These are phyloP conservation scores for Trichacis sp. DNA, from an alignment of 2,888 invertebrate species.

Conservation along the genomic window DNA sequence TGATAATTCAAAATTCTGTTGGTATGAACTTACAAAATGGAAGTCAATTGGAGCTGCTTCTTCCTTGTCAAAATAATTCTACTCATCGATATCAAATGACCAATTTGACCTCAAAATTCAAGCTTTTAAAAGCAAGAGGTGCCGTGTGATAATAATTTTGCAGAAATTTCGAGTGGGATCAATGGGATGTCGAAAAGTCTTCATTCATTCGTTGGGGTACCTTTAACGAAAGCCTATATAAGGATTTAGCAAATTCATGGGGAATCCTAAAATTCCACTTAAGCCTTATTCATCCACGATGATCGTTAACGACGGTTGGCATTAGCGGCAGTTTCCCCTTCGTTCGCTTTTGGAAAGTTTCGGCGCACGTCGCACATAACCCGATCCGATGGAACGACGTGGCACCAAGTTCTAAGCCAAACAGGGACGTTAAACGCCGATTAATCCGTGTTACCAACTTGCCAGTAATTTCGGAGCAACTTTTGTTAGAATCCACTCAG, in stretches of 20 bases:
- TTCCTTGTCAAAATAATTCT: too few relatives aligned
- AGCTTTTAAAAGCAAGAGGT: too few relatives aligned
- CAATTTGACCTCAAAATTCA: too few relatives aligned
- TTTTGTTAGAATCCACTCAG: slow-evolving; percentile 35
- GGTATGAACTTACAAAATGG: too few relatives aligned
- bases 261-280: slow-evolving; percentile 42
- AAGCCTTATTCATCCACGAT: slow-evolving; percentile 38
- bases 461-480: slow-evolving; percentile 44
- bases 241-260: slow-evolving; percentile 32
- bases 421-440: slow-evolving; percentile 55
- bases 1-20: too few relatives aligned
- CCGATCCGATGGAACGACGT: slow-evolving; percentile 51
- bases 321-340: slow-evolving; percentile 51
- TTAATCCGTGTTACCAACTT: slow-evolving; percentile 49
- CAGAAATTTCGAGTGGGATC: too few relatives aligned
- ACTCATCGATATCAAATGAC: too few relatives aligned
- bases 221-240: slow-evolving; percentile 14
- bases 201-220: too few relatives aligned
- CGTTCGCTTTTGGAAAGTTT: slow-evolving; percentile 48
- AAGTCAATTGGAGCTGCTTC: too few relatives aligned
- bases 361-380: slow-evolving; percentile 45
- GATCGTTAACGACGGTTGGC: slow-evolving; percentile 58
- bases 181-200: too few relatives aligned
- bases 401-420: slow-evolving; percentile 50
- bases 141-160: too few relatives aligned